Percentiles rank a stretch among this genome's conserved stretches.
phyloP scores from a whole-genome alignment of 2,888 invertebrate species.

The Diogma glabrata region DNA sequence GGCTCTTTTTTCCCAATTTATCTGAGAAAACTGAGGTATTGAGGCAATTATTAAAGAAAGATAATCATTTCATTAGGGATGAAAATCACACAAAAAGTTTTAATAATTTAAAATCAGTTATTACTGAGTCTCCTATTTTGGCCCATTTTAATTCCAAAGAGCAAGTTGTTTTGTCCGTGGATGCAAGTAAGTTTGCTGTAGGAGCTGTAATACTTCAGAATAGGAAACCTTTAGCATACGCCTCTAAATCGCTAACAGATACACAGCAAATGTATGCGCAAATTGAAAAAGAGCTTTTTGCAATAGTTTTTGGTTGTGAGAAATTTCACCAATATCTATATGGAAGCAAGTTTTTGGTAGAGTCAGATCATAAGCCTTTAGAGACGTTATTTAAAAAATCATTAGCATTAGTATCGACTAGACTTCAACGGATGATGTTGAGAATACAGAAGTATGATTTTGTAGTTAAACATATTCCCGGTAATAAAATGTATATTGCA shows the following conservation, averaged over 20 bases:
- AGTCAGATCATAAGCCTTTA: background rate
- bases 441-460: background rate
- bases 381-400: background rate
- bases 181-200: background rate
- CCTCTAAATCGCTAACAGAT: background rate
- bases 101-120: too few relatives aligned
- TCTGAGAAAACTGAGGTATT: too few relatives aligned
- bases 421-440: background rate
- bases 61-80: too few relatives aligned
- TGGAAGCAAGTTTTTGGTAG: background rate
- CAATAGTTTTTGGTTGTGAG: background rate
- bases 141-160: background rate
- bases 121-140: too few relatives aligned
- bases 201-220: background rate
- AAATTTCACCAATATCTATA: background rate
- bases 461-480: background rate
- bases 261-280: background rate
- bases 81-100: too few relatives aligned
- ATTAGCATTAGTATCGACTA: background rate
- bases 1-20: too few relatives aligned
- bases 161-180: background rate
- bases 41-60: too few relatives aligned
- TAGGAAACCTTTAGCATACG: background rate
- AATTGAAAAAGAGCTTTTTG: background rate
- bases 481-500: background rate